Conservation (phyloP, 2,888 invertebrate species). For the Ceramica pisi region DNA sequence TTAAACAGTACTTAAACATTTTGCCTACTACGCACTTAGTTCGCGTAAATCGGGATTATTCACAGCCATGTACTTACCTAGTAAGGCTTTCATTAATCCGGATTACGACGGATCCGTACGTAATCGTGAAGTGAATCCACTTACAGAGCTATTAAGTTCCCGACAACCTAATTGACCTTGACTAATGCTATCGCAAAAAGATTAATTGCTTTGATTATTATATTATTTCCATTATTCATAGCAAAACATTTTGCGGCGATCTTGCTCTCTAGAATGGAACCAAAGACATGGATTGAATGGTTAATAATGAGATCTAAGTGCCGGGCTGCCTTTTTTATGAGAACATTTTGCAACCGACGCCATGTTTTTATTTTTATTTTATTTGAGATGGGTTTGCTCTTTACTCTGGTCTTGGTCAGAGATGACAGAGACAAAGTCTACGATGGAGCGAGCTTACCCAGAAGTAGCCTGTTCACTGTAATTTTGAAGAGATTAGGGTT, state of each 20-base stretch:
- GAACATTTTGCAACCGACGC: neutral
- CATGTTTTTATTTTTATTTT: constrained; percentile 6
- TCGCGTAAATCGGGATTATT: neutral
- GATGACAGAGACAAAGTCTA: too few species aligned
- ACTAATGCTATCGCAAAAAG: constrained; percentile 36
- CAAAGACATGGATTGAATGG: constrained; percentile 8
- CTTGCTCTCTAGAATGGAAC: constrained; percentile 21
- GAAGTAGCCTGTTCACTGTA: too few species aligned
- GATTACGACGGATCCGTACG: constrained; percentile 16
- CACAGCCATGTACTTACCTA: neutral
- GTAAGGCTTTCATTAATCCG: constrained; percentile 34
- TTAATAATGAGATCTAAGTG: constrained; percentile 19
- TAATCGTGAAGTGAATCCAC: constrained; percentile 30
- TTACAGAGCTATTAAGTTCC: constrained; percentile 21
- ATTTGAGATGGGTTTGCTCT: too few species aligned
- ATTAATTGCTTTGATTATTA: constrained; percentile 30
- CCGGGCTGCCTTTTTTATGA: constrained; percentile 4
- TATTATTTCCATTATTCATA: constrained; percentile 44
- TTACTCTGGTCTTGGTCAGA: too few species aligned
- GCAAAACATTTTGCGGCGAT: constrained; percentile 21
- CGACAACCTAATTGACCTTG: constrained; percentile 35
- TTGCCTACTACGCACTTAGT: too few species aligned
- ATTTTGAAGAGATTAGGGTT: too few species aligned
- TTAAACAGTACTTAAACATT: neutral
- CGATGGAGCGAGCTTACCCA: too few species aligned